Conservation (phyloP, 2,113 vertebrate genomes). For the Gorsachius goisagi region DNA sequence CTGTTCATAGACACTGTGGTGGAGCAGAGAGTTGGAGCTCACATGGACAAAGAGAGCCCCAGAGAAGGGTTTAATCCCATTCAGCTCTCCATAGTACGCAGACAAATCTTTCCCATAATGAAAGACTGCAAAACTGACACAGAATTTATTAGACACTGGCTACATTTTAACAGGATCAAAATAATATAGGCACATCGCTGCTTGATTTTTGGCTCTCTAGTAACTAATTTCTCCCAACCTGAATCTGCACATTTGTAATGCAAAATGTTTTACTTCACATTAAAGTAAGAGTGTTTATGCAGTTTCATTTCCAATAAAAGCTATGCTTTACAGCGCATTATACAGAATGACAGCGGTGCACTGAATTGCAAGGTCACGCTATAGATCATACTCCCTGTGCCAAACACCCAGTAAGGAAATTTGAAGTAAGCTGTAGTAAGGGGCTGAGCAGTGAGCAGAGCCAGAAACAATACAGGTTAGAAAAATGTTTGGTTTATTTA, state of each 20-base stretch:
- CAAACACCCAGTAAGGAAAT: slow-evolving; percentile 61
- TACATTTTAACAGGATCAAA: not conserved
- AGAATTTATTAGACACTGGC: not conserved
- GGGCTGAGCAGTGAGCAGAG: slow-evolving; percentile 22
- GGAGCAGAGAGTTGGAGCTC: not conserved
- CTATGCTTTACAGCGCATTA: slow-evolving; percentile 39
- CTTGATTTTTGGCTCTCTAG: not conserved
- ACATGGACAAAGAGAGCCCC: accelerated
- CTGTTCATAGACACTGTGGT: not conserved
- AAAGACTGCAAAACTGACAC: not conserved
- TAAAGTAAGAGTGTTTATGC: slow-evolving; percentile 59
- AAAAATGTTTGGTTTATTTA: slow-evolving; percentile 71
- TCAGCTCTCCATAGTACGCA: not conserved
- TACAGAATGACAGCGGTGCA: slow-evolving; percentile 13
- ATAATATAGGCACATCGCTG: not conserved
- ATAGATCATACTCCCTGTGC: slow-evolving; percentile 51
- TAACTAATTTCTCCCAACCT: slow-evolving; percentile 5
- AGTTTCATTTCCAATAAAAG: slow-evolving; percentile 66
- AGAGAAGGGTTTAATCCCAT: not conserved
- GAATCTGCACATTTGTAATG: slow-evolving; percentile 8
- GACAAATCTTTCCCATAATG: not conserved
- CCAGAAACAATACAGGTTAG: slow-evolving; percentile 71
- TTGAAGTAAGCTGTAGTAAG: slow-evolving; percentile 55
- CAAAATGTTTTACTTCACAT: slow-evolving; percentile 54
- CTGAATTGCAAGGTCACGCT: slow-evolving; percentile 56